phyloP scores from a whole-genome alignment of 2,888 invertebrate genomes.

The Sinodicranocentrus sp. region DNA sequence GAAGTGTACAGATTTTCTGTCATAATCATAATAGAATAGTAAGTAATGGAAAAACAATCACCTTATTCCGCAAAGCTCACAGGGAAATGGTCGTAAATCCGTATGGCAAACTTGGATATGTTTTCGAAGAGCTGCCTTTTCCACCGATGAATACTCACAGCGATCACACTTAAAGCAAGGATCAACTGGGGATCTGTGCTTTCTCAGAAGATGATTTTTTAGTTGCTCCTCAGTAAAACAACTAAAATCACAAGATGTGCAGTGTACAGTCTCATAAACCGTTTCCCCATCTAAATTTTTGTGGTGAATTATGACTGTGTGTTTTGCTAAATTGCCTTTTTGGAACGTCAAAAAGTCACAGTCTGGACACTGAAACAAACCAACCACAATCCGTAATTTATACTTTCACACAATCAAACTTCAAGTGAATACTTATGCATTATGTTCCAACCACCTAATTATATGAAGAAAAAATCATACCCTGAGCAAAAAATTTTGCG shows the following conservation, averaged over 20 bases:
- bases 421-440: too few species aligned
- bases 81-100: slow-evolving; percentile 75
- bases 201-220: slow-evolving; percentile 76
- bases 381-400: too few species aligned
- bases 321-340: slow-evolving; percentile 76
- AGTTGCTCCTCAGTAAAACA: slow-evolving; percentile 76
- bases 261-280: slow-evolving; percentile 69
- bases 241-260: slow-evolving; percentile 73
- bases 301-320: slow-evolving; percentile 76
- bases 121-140: slow-evolving; percentile 77
- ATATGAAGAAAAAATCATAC: slow-evolving; percentile 44
- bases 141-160: slow-evolving; percentile 77
- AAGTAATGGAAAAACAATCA: too few species aligned
- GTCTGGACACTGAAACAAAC: slow-evolving; percentile 71
- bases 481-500: slow-evolving; percentile 63
- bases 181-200: slow-evolving; percentile 70
- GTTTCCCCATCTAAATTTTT: slow-evolving; percentile 74
- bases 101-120: slow-evolving; percentile 77
- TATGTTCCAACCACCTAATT: background rate
- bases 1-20: too few species aligned
- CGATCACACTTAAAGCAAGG: slow-evolving; percentile 75
- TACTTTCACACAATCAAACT: too few species aligned
- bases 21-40: too few species aligned
- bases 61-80: slow-evolving; percentile 76
- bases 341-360: slow-evolving; percentile 76